Base-by-base conservation (phyloP, 2,113 vertebrate species). In the Lophius piscatorius region DNA sequence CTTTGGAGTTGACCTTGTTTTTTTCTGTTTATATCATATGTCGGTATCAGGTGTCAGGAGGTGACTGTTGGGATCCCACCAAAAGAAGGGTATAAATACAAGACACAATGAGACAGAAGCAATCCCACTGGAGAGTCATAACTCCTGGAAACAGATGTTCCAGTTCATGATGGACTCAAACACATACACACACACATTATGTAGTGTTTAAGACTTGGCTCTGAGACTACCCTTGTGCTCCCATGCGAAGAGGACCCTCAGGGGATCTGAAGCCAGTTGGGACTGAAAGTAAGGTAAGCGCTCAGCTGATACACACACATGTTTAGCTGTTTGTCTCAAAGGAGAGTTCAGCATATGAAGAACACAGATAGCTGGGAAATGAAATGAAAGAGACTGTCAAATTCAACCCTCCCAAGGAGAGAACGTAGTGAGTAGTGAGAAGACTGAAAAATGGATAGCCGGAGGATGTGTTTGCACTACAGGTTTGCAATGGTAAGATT, bases 261-360 rank as follows among this genome's bases (percentile, higher is more conserved):
- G 71, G 91, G 89, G 89, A 88, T 44, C 45, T 54, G 76, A 77
- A 6, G 58, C 87, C 90, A 93, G 90, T 89, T 91, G 90, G 91
- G 80, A 82, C 79, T 74, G 65, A 89, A 89, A 92, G 92, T 90
- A 93, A 91, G 92, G 92, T 93, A 90, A 84, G 92, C 78, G 77
- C 83, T 83, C 90, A 90, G 88, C 87, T 90, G 88, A 92, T 59
- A 84, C 48, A 65, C 63, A 82, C 57, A 73, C 45, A 73, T 81
- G 55, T 86, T 87, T 86, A 89, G 85, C 87, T 90, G 87, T 85
- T 85, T 76, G 63, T 81, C 83, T 88, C 66, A 85, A 69, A 85
- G 77, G 76, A 88, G 57, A 74, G 59, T 78, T 78, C 45, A 78
- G 70, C 54, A 61, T 69, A 50, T 70, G 61, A 79, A 76, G 63